Evolutionary conservation across 1,140 invertebrate species (phyloP).

Genomic region (Aethina tumida): DNA sequence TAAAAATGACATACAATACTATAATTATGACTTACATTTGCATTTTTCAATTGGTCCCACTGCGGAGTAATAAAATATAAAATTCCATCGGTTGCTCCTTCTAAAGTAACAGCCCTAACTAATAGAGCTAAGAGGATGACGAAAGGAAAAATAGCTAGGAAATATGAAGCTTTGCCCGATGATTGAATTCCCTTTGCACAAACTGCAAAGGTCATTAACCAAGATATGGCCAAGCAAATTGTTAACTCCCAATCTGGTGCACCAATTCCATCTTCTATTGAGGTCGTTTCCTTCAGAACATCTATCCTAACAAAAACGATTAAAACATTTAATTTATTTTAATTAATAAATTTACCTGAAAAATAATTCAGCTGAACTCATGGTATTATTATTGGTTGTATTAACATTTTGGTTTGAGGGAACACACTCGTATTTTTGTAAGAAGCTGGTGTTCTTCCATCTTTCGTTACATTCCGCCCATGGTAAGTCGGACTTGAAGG

Average conservation of each 20-base stretch:
- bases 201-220: conserved; percentile 66
- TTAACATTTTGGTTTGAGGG: conserved; percentile 16
- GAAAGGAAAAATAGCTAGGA: conserved; percentile 79
- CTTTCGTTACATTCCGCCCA: conserved; percentile 53
- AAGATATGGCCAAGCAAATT: conserved; percentile 64
- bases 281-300: conserved; percentile 56
- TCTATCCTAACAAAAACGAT: conserved; percentile 20
- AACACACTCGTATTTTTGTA: conserved; percentile 23
- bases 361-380: conserved; percentile 49
- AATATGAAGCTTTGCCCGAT: conserved; percentile 70
- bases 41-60: conserved; percentile 50
- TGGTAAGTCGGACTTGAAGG: conserved; percentile 52
- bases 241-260: conserved; percentile 64
- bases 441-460: conserved; percentile 39
- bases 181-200: conserved; percentile 70
- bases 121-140: conserved; percentile 66
- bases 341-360: conserved; percentile 42
- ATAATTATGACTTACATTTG: conserved; percentile 41
- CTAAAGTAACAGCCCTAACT: conserved; percentile 60
- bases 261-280: conserved; percentile 64
- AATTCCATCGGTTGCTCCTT: conserved; percentile 66
- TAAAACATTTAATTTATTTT: conserved; percentile 8
- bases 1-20: too few species aligned
- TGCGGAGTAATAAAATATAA: conserved; percentile 56
- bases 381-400: conserved; percentile 21